A percentile compares a stretch with the other conserved stretches of the same genome.
Conservation (phyloP, 2,888 invertebrate species). For the Julus scandinavius region DNA sequence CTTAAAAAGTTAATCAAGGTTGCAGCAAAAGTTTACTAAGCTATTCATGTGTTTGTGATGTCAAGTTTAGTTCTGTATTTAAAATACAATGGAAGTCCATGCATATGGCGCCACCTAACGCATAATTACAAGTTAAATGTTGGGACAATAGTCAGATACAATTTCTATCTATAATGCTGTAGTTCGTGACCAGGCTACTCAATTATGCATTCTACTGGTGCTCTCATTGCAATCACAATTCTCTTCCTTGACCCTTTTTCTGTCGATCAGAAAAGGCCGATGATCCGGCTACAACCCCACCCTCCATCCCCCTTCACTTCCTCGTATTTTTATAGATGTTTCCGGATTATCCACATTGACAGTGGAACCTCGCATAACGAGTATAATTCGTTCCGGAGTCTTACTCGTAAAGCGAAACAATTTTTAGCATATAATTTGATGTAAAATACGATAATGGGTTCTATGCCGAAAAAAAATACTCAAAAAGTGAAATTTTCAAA, state of each 20-base stretch:
- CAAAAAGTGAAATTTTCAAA: too few species aligned
- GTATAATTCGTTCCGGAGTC: too few species aligned
- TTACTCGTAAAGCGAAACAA: too few species aligned
- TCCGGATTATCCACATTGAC: neutral
- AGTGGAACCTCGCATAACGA: too few species aligned
- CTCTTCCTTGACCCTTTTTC: neutral
- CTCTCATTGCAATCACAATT: neutral
- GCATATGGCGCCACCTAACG: too few species aligned
- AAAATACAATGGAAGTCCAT: too few species aligned
- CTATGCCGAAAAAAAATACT: neutral
- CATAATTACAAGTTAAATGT: neutral
- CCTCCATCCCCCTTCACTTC: neutral
- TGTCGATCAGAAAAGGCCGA: conserved; percentile 5
- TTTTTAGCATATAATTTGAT: too few species aligned
- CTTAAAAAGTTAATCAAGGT: too few species aligned
- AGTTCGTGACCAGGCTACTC: neutral
- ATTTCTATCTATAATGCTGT: neutral
- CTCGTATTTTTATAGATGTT: neutral
- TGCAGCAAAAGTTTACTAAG: too few species aligned
- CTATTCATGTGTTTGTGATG: too few species aligned
- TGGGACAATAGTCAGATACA: neutral
- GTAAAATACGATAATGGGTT: neutral
- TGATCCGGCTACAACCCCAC: neutral
- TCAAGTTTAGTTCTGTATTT: too few species aligned
- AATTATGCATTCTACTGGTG: neutral